Evolutionary conservation across 2,888 invertebrate genomes (phyloP).

Genomic region (Trichopoda pennipes): DNA sequence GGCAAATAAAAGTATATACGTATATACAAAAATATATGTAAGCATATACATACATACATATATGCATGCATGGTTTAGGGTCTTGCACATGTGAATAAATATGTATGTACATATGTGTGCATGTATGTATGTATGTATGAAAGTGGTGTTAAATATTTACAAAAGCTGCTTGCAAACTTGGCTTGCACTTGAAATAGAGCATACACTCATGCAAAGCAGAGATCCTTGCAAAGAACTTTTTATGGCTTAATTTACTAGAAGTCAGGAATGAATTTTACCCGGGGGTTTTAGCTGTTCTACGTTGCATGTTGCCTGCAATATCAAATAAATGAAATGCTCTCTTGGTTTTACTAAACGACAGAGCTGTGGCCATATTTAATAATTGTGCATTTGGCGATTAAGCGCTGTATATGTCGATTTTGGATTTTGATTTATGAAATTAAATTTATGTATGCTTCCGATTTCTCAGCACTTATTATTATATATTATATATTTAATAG

Average conservation of each 20-base stretch:
- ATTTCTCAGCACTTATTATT: too few relatives aligned
- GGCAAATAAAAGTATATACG: slow-evolving; percentile 4
- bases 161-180: slow-evolving; percentile 46
- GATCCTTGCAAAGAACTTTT: slow-evolving; percentile 40
- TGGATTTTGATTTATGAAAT: too few relatives aligned
- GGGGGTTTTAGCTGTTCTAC: slow-evolving; percentile 1
- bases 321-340: slow-evolving; percentile 1
- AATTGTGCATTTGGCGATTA: too few relatives aligned
- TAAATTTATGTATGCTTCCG: too few relatives aligned
- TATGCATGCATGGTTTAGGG: not conserved
- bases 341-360: not conserved
- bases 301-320: slow-evolving; percentile 10
- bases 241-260: slow-evolving; percentile 54
- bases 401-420: too few relatives aligned
- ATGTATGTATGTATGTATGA: too few relatives aligned
- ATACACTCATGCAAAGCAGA: slow-evolving; percentile 1
- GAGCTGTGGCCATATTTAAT: not conserved
- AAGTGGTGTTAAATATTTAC: slow-evolving; percentile 44
- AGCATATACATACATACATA: too few relatives aligned
- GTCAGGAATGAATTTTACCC: slow-evolving; percentile 20
- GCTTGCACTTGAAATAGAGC: slow-evolving; percentile 59
- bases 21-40: not conserved
- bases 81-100: slow-evolving; percentile 1
- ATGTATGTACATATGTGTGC: too few relatives aligned
- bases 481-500: too few relatives aligned